Conservation (phyloP, 2,113 vertebrate species). For the Canis aureus region DNA sequence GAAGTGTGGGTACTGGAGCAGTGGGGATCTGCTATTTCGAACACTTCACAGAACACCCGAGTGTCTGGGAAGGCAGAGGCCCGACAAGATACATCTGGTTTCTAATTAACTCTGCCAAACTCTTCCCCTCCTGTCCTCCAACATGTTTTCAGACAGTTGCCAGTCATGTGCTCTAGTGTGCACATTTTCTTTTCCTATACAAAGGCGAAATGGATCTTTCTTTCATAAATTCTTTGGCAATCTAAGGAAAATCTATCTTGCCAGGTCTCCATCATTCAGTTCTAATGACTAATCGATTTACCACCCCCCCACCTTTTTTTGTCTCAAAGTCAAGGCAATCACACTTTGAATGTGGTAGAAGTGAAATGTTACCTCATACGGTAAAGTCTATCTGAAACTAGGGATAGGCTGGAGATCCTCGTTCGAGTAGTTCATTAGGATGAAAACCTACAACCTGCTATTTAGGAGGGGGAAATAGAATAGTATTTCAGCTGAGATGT, state of each 20-base stretch:
- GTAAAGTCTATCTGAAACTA: neutral
- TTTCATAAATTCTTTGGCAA: neutral
- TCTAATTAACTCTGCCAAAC: neutral
- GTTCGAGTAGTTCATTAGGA: neutral
- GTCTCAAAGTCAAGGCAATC: neutral
- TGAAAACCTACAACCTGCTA: neutral
- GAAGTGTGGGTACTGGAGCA: neutral
- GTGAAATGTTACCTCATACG: neutral
- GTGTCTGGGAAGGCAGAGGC: neutral
- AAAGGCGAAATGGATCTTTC: neutral
- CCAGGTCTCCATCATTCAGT: neutral
- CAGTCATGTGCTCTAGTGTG: neutral
- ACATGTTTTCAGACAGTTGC: neutral
- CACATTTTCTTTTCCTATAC: neutral
- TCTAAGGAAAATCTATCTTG: neutral
- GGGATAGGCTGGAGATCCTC: neutral
- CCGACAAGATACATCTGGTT: neutral
- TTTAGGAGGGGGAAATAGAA: neutral
- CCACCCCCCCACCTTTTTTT: neutral
- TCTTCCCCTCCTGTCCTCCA: conserved; percentile 7
- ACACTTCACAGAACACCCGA: neutral
- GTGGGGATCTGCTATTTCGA: neutral
- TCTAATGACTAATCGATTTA: neutral
- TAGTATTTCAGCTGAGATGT: neutral
- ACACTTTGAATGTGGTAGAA: neutral